Conservation (phyloP, 2,113 vertebrate species). For the Xyrauchen texanus region DNA sequence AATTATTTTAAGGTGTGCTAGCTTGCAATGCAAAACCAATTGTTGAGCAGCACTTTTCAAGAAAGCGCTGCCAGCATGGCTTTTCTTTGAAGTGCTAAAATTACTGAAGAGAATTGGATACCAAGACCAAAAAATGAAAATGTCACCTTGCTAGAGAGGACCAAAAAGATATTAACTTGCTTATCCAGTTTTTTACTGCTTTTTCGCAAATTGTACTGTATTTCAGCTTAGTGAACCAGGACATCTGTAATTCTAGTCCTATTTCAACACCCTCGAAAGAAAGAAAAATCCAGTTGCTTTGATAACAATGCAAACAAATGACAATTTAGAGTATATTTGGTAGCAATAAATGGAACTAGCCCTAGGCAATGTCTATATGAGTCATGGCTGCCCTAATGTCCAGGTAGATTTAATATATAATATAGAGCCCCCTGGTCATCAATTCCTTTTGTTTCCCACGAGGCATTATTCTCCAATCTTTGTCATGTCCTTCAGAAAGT, state of each 20-base stretch:
- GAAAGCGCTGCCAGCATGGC: slow-evolving; percentile 25
- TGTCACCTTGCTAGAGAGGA: neutral
- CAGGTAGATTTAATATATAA: slow-evolving; percentile 56
- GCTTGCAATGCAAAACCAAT: slow-evolving; percentile 39
- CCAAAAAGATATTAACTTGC: slow-evolving; percentile 10
- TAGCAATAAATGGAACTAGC: slow-evolving; percentile 41
- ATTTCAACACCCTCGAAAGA: slow-evolving; percentile 22
- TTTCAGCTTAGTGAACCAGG: slow-evolving; percentile 15
- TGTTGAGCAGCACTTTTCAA: slow-evolving; percentile 31
- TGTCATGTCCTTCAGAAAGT: slow-evolving; percentile 30
- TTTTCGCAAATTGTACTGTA: slow-evolving; percentile 31
- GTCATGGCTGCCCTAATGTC: slow-evolving; percentile 24
- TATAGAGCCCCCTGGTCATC: slow-evolving; percentile 44
- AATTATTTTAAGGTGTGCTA: slow-evolving; percentile 41
- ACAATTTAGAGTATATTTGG: slow-evolving; percentile 28
- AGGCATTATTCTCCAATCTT: slow-evolving; percentile 40
- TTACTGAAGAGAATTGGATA: slow-evolving; percentile 36
- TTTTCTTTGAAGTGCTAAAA: slow-evolving; percentile 33
- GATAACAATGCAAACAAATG: slow-evolving; percentile 14
- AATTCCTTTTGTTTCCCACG: slow-evolving; percentile 42
- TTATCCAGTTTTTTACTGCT: slow-evolving; percentile 32
- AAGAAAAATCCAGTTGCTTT: neutral
- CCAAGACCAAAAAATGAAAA: neutral
- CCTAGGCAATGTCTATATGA: slow-evolving; percentile 54
- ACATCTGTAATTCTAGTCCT: slow-evolving; percentile 9